These are phyloP conservation scores for Dicyrtoma fusca DNA, from an alignment of 2,888 invertebrate genomes.

Conservation along the genomic window DNA sequence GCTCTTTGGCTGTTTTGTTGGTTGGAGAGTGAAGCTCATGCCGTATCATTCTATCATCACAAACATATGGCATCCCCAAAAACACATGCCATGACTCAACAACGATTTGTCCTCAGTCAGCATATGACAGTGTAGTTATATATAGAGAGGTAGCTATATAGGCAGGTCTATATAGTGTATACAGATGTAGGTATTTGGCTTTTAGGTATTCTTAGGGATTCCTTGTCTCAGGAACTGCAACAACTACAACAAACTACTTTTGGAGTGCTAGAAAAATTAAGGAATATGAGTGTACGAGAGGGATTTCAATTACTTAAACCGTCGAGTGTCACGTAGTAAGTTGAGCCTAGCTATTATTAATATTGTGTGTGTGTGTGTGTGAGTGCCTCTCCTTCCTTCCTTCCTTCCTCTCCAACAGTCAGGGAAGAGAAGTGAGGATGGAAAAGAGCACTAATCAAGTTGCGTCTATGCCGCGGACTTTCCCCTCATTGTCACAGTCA, in stretches of 20 bases:
- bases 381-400: neutral
- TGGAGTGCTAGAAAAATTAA: neutral
- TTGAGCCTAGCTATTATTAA: constrained; percentile 9
- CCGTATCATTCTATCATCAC: constrained; percentile 5
- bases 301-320: constrained; percentile 25
- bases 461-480: constrained; percentile 19
- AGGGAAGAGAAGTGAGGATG: neutral
- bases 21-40: constrained; percentile 13
- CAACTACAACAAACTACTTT: too few relatives aligned
- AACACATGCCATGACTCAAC: constrained; percentile 35
- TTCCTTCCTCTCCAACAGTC: neutral
- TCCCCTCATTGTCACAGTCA: constrained; percentile 23
- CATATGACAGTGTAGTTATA: too few relatives aligned
- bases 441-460: constrained; percentile 19
- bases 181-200: too few relatives aligned
- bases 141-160: too few relatives aligned
- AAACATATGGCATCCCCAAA: constrained; percentile 39
- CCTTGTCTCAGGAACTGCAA: too few relatives aligned
- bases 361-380: neutral
- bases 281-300: neutral
- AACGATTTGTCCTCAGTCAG: constrained; percentile 9
- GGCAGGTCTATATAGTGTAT: too few relatives aligned
- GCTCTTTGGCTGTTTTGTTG: constrained; percentile 21
- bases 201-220: too few relatives aligned
- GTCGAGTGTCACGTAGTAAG: constrained; percentile 13